Percentiles rank a stretch among this genome's conserved stretches.
Evolutionary conservation across 2,797 vertebrate genomes (phyloP).

Genomic region (Valencia hispanica): DNA sequence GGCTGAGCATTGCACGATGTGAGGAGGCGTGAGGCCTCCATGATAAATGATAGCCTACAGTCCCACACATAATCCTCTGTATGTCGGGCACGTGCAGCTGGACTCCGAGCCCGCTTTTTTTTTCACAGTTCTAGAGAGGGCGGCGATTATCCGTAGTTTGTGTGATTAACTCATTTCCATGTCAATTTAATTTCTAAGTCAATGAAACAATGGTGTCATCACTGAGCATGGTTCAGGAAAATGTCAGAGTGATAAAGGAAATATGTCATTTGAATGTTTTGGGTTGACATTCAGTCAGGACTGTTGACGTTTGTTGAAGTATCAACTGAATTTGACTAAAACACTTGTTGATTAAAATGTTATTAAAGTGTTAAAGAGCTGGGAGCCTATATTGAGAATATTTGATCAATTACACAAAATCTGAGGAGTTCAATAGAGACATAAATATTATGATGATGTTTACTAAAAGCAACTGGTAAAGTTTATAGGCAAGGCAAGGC

Average conservation of each 20-base stretch:
- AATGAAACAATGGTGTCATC: conserved; percentile 63
- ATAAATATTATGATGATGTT: not conserved
- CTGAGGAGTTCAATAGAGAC: not conserved
- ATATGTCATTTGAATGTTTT: conserved; percentile 72
- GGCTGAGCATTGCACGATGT: conserved; percentile 35
- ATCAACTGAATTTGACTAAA: conserved; percentile 70
- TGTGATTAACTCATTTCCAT: conserved; percentile 62
- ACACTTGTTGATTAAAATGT: conserved; percentile 23
- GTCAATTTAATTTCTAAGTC: conserved; percentile 46
- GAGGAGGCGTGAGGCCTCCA: conserved; percentile 62
- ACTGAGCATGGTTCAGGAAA: conserved; percentile 65
- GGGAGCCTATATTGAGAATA: not conserved
- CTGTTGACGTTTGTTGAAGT: conserved; percentile 50
- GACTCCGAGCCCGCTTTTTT: conserved; percentile 42
- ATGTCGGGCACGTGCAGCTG: conserved; percentile 53
- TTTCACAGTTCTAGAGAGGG: conserved; percentile 40
- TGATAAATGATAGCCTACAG: conserved; percentile 63
- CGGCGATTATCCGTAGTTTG: conserved; percentile 28
- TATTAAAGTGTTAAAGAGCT: conserved; percentile 3
- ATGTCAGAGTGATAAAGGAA: conserved; percentile 76
- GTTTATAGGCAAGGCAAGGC: too few relatives aligned
- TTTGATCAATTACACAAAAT: not conserved
- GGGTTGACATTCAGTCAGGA: conserved; percentile 63
- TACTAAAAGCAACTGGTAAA: not conserved
- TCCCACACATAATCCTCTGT: conserved; percentile 64